A percentile compares a stretch with the other conserved stretches of the same genome.
Evolutionary conservation across 2,888 invertebrate species (phyloP).

Genomic region (Spisula subtruncata): DNA sequence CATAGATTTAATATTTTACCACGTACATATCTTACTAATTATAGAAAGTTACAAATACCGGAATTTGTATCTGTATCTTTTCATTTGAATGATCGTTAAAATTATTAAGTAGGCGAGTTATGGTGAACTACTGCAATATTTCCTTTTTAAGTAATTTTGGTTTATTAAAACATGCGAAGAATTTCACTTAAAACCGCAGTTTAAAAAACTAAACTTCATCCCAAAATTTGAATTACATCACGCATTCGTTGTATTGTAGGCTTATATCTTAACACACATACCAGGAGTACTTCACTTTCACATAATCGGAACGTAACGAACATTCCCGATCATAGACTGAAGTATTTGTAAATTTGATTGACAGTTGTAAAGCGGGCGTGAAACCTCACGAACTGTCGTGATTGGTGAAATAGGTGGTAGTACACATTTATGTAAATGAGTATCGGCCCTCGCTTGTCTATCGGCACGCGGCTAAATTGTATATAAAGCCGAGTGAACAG

Average conservation of each 20-base stretch:
- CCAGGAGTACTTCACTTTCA: not conserved
- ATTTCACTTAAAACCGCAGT: constrained; percentile 34
- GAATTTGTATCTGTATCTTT: not conserved
- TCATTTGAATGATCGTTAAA: not conserved
- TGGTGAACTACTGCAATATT: not conserved
- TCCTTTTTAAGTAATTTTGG: not conserved
- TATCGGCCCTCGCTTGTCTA: constrained; percentile 41
- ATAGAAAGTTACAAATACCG: not conserved
- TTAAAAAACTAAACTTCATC: not conserved
- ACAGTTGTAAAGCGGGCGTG: constrained; percentile 44
- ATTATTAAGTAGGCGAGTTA: constrained; percentile 12
- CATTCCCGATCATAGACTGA: constrained; percentile 43
- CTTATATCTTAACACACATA: not conserved
- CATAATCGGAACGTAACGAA: constrained; percentile 40
- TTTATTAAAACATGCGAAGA: constrained; percentile 21
- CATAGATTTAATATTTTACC: not conserved
- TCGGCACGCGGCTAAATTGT: constrained; percentile 55
- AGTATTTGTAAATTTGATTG: constrained; percentile 45
- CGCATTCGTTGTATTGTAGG: not conserved
- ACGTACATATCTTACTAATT: not conserved
- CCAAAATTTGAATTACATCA: not conserved
- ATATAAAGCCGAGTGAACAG: constrained; percentile 41
- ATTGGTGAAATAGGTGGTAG: constrained; percentile 30
- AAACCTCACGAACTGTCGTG: constrained; percentile 29
- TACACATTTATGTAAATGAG: constrained; percentile 52